These are phyloP conservation scores for Trachymyrmex cornetzi DNA, from an alignment of 1,140 invertebrate species.

Conservation along the genomic window DNA sequence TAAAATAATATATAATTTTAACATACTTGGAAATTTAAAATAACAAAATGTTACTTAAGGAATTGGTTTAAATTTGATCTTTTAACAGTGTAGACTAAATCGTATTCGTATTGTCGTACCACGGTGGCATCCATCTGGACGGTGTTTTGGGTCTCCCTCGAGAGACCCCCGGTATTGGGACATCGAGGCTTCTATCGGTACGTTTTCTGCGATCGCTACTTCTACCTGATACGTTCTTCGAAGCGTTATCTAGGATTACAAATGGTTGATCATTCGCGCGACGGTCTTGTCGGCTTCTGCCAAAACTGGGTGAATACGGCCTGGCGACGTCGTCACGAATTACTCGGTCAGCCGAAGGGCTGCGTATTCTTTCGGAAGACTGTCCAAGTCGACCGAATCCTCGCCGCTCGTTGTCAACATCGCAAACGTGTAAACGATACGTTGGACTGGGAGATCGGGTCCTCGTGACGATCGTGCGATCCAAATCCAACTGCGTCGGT, in stretches of 20 bases:
- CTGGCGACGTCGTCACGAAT: slow-evolving; percentile 60
- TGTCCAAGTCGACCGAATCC: slow-evolving; percentile 80
- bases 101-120: slow-evolving; percentile 84
- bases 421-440: slow-evolving; percentile 84
- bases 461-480: slow-evolving; percentile 73
- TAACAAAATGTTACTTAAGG: too few relatives aligned
- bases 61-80: too few relatives aligned
- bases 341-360: slow-evolving; percentile 68
- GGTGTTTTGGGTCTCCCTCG: slow-evolving; percentile 74
- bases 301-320: slow-evolving; percentile 84
- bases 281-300: slow-evolving; percentile 69
- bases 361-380: slow-evolving; percentile 75
- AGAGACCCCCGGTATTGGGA: slow-evolving; percentile 18
- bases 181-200: slow-evolving; percentile 69
- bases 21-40: too few relatives aligned
- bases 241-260: slow-evolving; percentile 81
- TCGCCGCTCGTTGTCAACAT: slow-evolving; percentile 84
- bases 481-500: slow-evolving; percentile 70
- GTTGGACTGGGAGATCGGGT: slow-evolving; percentile 84
- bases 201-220: slow-evolving; percentile 65
- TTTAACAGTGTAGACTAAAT: slow-evolving; percentile 69
- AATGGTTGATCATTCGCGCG: slow-evolving; percentile 78
- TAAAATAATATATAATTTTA: too few relatives aligned
- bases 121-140: slow-evolving; percentile 85
- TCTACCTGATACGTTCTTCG: slow-evolving; percentile 36